A percentile compares a stretch with the other conserved stretches of the same genome.
Conservation (phyloP, 2,888 invertebrate genomes). For the Vesta saturnalis region DNA sequence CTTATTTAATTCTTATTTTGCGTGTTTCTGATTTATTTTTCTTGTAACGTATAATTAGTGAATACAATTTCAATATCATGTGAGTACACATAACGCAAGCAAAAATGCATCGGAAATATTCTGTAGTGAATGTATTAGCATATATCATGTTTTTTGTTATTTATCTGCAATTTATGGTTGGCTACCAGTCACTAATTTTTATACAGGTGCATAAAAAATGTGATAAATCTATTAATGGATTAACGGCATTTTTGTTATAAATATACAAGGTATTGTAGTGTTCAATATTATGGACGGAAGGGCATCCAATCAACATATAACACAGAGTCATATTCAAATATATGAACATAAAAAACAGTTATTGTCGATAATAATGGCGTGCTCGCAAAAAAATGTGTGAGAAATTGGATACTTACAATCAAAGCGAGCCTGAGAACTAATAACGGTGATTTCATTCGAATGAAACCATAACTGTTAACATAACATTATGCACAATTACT, state of each 20-base stretch:
- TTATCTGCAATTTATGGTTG: not conserved
- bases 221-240: too few species aligned
- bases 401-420: slow-evolving; percentile 31
- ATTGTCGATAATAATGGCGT: slow-evolving; percentile 4
- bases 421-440: slow-evolving; percentile 27
- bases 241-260: too few species aligned
- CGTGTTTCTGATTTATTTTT: not conserved
- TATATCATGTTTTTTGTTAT: not conserved
- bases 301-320: not conserved
- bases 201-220: too few species aligned
- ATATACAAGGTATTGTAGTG: too few species aligned
- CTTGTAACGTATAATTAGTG: not conserved
- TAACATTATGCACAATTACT: slow-evolving; percentile 27
- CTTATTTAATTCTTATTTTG: not conserved
- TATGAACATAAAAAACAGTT: not conserved
- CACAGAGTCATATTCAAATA: not conserved
- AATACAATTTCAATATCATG: not conserved
- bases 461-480: slow-evolving; percentile 31
- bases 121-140: too few species aligned
- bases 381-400: slow-evolving; percentile 20
- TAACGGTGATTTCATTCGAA: slow-evolving; percentile 33
- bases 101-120: too few species aligned
- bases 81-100: not conserved
- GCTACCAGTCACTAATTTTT: too few species aligned
- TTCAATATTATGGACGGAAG: not conserved